Evolutionary conservation across 2,113 vertebrate genomes (phyloP).

Genomic region (Myrmecophaga tridactyla): DNA sequence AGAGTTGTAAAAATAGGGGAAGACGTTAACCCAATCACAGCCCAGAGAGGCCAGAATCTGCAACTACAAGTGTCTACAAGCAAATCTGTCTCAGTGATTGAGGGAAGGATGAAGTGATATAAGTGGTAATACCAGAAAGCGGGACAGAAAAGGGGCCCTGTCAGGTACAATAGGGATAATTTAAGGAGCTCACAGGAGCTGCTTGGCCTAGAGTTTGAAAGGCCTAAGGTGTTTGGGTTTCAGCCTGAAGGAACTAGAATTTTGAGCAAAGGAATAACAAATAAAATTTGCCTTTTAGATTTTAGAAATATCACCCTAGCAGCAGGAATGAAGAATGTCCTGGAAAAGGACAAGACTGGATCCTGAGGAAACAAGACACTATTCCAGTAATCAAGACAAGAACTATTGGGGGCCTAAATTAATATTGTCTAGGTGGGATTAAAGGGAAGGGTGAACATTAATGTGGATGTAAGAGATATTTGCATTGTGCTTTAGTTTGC

Average conservation of each 20-base stretch:
- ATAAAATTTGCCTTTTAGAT: constrained; percentile 1
- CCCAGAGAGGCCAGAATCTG: neutral
- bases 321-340: neutral
- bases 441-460: neutral
- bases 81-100: neutral
- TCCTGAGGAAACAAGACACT: neutral
- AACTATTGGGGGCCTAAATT: neutral
- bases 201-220: neutral
- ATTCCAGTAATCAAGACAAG: neutral
- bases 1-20: neutral
- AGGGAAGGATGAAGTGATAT: neutral
- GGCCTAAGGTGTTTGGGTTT: neutral
- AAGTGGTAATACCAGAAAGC: neutral
- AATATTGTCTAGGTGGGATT: neutral
- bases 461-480: neutral
- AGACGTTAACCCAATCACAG: neutral
- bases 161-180: neutral
- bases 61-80: neutral
- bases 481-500: too few relatives aligned
- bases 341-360: neutral
- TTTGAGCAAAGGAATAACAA: neutral
- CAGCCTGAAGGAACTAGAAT: neutral
- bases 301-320: neutral
- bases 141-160: neutral
- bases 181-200: neutral